Evolutionary conservation across 1,140 invertebrate genomes (phyloP).

Genomic region (Nomia melanderi): DNA sequence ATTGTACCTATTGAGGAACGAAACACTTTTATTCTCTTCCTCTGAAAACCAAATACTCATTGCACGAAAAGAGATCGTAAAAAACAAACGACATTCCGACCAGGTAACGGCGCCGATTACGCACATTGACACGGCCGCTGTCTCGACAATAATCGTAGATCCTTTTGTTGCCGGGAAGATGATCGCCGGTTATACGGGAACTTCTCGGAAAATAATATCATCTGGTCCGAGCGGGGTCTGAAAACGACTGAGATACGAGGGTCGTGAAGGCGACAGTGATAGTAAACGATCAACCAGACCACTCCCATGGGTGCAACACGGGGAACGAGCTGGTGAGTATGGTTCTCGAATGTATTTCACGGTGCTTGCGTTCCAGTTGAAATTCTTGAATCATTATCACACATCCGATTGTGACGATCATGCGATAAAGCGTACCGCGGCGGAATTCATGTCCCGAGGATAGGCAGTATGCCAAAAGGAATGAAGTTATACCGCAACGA

Average conservation of each 20-base stretch:
- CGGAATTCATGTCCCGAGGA: too few species aligned
- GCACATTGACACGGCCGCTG: neutral
- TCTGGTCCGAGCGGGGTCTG: neutral
- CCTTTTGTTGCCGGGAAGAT: conserved; percentile 20
- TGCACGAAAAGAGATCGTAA: too few species aligned
- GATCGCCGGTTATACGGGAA: conserved; percentile 22
- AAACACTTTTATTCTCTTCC: too few species aligned
- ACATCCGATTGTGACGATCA: conserved; percentile 4
- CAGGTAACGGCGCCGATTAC: conserved; percentile 25
- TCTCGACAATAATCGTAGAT: conserved; percentile 35
- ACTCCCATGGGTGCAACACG: conserved; percentile 20
- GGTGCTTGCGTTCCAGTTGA: conserved; percentile 2
- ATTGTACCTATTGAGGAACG: too few species aligned
- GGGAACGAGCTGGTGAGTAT: conserved; percentile 12
- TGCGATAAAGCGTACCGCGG: neutral
- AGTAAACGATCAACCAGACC: conserved; percentile 39
- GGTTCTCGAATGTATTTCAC: conserved; percentile 32
- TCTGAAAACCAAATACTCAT: too few species aligned
- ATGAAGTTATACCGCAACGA: too few species aligned
- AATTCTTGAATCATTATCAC: conserved; percentile 19
- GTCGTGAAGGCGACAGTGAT: conserved; percentile 30
- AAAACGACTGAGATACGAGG: conserved; percentile 36
- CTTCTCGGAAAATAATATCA: conserved; percentile 30
- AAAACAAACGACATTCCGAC: too few species aligned
- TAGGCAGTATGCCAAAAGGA: too few species aligned